A percentile compares a stretch with the other conserved stretches of the same genome.
phyloP scores from a whole-genome alignment of 2,888 invertebrate genomes.

The Melanargia galathea region DNA sequence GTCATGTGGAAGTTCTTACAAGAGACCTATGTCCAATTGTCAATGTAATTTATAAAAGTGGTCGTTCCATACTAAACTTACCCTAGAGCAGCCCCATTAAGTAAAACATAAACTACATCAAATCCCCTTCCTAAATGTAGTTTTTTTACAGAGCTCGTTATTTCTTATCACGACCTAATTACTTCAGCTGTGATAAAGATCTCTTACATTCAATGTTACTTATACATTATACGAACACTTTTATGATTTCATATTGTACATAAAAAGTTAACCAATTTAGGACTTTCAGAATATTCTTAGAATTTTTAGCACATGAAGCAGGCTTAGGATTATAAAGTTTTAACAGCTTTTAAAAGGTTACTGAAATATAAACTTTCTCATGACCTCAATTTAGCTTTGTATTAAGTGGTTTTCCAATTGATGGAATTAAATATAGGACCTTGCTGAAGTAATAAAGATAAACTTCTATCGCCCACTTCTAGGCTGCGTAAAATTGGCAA shows the following conservation, averaged over 20 bases:
- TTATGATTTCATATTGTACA: constrained; percentile 7
- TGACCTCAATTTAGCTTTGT: neutral
- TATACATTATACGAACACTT: constrained; percentile 3
- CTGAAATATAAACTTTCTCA: neutral
- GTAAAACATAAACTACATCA: neutral
- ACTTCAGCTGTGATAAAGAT: neutral
- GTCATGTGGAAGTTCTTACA: no score
- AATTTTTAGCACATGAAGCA: neutral
- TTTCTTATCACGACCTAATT: constrained; percentile 5
- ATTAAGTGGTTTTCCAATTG: neutral
- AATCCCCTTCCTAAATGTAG: neutral
- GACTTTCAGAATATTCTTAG: neutral
- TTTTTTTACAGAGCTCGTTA: neutral
- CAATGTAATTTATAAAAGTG: no score
- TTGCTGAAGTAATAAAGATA: no score
- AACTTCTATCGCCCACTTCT: no score
- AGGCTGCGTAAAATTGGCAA: no score
- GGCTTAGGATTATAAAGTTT: neutral
- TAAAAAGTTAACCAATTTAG: neutral
- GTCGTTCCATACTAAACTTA: no score
- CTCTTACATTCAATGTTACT: neutral
- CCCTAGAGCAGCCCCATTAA: neutral
- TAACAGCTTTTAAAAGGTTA: neutral
- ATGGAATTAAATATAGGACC: no score
- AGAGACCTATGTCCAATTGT: no score